A percentile compares a stretch with the other conserved stretches of the same genome.
phyloP scores from a whole-genome alignment of 2,113 vertebrate species.

The Choloepus hoffmanni region DNA sequence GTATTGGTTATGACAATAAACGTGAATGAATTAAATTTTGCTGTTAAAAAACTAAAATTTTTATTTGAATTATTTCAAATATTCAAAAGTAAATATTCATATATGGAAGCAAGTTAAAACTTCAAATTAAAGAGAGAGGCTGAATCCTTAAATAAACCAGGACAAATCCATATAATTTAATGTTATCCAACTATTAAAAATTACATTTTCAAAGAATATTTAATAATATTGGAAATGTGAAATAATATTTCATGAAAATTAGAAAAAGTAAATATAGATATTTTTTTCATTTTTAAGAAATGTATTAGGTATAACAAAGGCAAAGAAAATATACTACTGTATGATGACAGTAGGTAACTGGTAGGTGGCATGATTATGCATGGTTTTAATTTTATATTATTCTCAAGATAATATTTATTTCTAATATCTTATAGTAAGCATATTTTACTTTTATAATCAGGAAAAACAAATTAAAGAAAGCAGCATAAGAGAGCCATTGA shows the following conservation, averaged over 20 bases:
- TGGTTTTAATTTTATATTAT: conserved; percentile 25
- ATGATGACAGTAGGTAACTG: background rate
- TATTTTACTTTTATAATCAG: conserved; percentile 7
- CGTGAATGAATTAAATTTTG: background rate
- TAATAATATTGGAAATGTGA: background rate
- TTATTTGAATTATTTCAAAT: background rate
- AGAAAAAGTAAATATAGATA: background rate
- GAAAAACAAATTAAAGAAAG: conserved; percentile 16
- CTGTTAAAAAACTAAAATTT: conserved; percentile 5
- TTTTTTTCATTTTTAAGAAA: conserved; percentile 22
- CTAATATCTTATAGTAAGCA: background rate
- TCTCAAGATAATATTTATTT: conserved; percentile 37
- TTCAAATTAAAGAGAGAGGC: background rate
- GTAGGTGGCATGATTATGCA: background rate
- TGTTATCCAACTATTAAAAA: background rate
- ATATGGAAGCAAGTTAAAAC: background rate
- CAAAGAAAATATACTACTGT: background rate
- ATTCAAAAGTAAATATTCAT: conserved; percentile 39
- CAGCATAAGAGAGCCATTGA: background rate
- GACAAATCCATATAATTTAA: background rate
- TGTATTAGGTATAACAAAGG: background rate
- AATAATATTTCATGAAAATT: conserved; percentile 22
- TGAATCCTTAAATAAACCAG: background rate
- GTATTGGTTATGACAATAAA: background rate
- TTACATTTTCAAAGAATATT: background rate